Evolutionary conservation across 2,113 vertebrate genomes (phyloP).

Genomic region (Nettapus auritus): DNA sequence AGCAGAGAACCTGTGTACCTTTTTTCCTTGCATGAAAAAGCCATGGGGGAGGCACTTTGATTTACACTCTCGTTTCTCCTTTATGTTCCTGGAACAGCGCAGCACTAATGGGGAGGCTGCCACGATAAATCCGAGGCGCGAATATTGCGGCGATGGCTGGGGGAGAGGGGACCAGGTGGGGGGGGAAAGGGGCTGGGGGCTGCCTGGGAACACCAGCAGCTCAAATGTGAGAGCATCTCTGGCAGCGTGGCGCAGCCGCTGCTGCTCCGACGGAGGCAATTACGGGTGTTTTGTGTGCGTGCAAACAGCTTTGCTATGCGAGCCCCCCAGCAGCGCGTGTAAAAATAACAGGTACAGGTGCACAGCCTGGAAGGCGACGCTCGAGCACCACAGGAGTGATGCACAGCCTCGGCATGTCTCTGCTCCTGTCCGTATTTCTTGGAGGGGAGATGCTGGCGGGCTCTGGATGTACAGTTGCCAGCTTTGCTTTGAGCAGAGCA

Average conservation of each 20-base stretch:
- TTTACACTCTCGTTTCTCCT: slow-evolving; percentile 12
- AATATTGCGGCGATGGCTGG: accelerated
- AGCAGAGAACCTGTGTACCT: accelerated
- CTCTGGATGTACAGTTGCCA: background rate
- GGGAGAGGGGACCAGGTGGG: background rate
- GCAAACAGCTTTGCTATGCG: accelerated
- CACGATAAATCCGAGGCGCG: background rate
- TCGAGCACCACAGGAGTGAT: accelerated
- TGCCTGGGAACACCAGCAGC: background rate
- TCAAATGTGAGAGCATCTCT: background rate
- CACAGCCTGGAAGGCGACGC: background rate
- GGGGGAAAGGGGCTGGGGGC: no score
- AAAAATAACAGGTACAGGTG: background rate
- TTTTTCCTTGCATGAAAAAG: background rate
- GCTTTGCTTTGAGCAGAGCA: accelerated
- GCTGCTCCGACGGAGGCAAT: background rate
- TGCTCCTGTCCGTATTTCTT: accelerated
- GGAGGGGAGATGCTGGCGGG: background rate
- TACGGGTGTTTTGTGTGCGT: background rate
- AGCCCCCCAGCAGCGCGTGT: background rate
- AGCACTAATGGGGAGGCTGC: background rate
- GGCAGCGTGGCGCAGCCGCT: background rate
- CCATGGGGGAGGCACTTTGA: background rate
- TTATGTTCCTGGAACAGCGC: background rate
- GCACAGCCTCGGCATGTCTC: accelerated